Conservation (phyloP, 2,797 vertebrate genomes). For the Chelon labrosus region DNA sequence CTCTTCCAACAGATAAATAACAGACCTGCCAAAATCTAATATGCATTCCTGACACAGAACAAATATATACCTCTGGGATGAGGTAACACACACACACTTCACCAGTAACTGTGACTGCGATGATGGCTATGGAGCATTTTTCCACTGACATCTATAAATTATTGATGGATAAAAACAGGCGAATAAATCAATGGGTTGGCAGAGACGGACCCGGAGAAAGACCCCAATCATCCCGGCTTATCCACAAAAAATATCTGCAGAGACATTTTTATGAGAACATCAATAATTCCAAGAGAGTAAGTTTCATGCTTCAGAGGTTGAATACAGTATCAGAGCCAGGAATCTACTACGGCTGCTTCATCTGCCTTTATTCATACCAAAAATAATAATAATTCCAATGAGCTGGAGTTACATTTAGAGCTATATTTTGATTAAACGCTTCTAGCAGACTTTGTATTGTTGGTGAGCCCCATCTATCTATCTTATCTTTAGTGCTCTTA, state of each 20-base stretch:
- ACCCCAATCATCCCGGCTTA: constrained; percentile 19
- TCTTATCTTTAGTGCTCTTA: no score
- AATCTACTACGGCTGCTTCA: not conserved
- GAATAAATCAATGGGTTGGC: constrained; percentile 17
- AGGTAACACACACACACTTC: not conserved
- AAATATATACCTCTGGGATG: not conserved
- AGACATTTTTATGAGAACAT: constrained; percentile 38
- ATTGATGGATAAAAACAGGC: constrained; percentile 1
- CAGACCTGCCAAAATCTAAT: not conserved
- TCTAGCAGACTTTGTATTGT: no score
- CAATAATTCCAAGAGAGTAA: constrained; percentile 37
- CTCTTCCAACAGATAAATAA: not conserved
- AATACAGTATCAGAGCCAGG: not conserved
- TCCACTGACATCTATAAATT: not conserved
- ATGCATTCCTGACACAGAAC: not conserved
- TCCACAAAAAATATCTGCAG: constrained; percentile 26
- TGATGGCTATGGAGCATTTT: not conserved
- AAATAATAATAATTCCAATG: not conserved
- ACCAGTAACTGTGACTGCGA: not conserved
- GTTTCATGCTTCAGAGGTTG: constrained; percentile 13
- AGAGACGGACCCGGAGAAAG: not conserved
- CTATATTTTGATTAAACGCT: no score
- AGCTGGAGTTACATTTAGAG: not conserved
- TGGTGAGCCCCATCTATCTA: no score
- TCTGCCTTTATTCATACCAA: not conserved